Evolutionary conservation across 2,888 invertebrate species (phyloP), one percentile per base, ranked within the genome.

Genomic region (Drosophila paracracens): DNA sequence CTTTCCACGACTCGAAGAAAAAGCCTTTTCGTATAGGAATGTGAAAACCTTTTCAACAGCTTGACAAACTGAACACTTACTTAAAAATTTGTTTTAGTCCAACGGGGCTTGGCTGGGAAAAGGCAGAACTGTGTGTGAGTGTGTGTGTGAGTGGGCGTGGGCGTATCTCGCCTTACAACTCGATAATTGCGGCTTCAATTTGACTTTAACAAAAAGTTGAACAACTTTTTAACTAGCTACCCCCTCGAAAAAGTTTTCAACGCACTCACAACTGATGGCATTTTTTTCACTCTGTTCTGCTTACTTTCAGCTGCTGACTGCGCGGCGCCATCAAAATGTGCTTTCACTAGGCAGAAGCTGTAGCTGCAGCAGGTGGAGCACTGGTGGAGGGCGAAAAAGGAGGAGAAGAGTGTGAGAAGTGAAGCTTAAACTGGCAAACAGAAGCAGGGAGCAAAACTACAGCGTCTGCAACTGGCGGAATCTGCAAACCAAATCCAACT

Each of bases 401-500:
- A 18, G 61, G 5, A 7, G 11, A 11, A 18, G 31, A 8, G 40
- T 40, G 46, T 35, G 61, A 54, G 71, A 52, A 56, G 82, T 58
- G 64, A 71, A 51, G 66, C 70, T 40, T 53, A 77, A 74, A 59
- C 70, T 60, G 67, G 66, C 61, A 60, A 66, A 54, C 56, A 69
- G 61, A 25, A 46, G 16, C 16, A 67, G 64, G 58, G 61, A 58
- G 72, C 58, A 57, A 74, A 76, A 72, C 81, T 75, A 69, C 53
- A 33, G 25, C 38, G 56, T 53, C 71, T 50, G 76, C 64, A 36
- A 77, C 75, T 78, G 68, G 72, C 53, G 51, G 82, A 87, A 82
- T 87, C 88, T 87, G 88, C 82, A 83, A 83, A 70, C 89, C 81
- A 89, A 89, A 87, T 89, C 83, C 88, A 89, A 90, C 88, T 87